Percentiles rank a stretch among this genome's conserved stretches.
Conservation (phyloP, 2,797 vertebrate genomes). For the Neopelma chrysocephalum region DNA sequence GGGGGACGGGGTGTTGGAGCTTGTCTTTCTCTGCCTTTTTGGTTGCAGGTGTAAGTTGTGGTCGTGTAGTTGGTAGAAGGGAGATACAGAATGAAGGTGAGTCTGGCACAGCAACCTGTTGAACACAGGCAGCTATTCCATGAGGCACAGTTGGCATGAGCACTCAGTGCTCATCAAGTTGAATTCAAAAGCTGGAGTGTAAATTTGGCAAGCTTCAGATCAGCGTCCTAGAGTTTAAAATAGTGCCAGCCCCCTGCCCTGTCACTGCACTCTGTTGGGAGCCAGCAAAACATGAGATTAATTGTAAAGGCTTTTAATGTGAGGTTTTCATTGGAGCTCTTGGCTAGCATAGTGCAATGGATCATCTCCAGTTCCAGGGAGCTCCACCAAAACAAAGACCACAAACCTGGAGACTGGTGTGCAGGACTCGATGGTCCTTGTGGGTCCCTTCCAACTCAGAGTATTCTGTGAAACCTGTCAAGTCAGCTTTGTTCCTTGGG, state of each 20-base stretch:
- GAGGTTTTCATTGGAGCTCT: background rate
- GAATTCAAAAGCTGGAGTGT: slow-evolving; percentile 13
- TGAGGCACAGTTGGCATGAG: background rate
- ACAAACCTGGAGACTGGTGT: background rate
- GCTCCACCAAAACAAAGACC: background rate
- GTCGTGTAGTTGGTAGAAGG: background rate
- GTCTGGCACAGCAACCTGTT: background rate
- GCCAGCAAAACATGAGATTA: background rate
- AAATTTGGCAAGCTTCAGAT: background rate
- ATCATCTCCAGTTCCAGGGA: background rate
- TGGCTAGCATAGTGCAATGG: background rate
- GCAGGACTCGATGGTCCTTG: background rate
- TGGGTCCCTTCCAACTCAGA: background rate
- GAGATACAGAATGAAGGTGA: background rate
- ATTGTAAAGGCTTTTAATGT: background rate
- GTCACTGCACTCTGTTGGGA: background rate
- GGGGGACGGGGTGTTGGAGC: background rate
- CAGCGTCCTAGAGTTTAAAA: slow-evolving; percentile 5
- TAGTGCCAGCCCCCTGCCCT: background rate
- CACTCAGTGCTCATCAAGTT: background rate
- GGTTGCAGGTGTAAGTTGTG: background rate
- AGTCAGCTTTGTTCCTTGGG: background rate
- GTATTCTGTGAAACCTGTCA: background rate
- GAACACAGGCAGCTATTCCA: background rate
- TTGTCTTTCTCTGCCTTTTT: background rate